A percentile compares a stretch with the other conserved stretches of the same genome.
These are phyloP conservation scores for Tachysurus fulvidraco DNA, from an alignment of 2,113 vertebrate genomes.

Conservation along the genomic window DNA sequence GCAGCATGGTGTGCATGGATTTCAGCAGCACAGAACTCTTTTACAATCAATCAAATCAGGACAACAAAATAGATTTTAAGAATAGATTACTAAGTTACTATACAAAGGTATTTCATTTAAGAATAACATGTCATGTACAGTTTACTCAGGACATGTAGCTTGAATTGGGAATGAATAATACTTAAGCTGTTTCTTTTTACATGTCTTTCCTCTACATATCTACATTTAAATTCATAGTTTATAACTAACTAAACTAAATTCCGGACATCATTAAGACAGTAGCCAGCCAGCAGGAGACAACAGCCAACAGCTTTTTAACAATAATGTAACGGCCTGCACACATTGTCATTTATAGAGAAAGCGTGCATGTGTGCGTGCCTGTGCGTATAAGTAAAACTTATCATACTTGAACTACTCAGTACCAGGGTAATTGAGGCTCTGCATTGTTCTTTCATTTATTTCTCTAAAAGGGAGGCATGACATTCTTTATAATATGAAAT, in stretches of 20 bases:
- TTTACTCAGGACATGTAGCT: neutral
- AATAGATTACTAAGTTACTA: neutral
- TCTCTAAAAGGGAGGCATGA: too few species aligned
- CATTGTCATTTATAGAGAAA: neutral
- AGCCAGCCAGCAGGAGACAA: constrained; percentile 3
- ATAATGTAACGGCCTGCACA: neutral
- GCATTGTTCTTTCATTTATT: neutral
- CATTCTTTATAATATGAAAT: too few species aligned
- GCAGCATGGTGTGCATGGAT: constrained; percentile 79
- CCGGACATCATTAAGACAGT: neutral
- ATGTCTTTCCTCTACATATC: neutral
- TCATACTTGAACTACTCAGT: neutral
- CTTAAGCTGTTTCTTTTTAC: neutral
- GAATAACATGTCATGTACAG: neutral
- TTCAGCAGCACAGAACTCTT: neutral
- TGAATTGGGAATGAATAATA: neutral
- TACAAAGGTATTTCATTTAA: neutral
- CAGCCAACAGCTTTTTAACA: neutral
- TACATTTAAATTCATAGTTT: neutral
- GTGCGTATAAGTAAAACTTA: neutral
- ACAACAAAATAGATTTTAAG: neutral
- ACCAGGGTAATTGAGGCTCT: neutral
- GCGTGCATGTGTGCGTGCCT: neutral
- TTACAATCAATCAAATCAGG: neutral
- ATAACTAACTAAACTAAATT: neutral